Percentiles rank a stretch among this genome's conserved stretches.
Evolutionary conservation across 2,888 invertebrate genomes (phyloP).

Genomic region (Polietes domitor): DNA sequence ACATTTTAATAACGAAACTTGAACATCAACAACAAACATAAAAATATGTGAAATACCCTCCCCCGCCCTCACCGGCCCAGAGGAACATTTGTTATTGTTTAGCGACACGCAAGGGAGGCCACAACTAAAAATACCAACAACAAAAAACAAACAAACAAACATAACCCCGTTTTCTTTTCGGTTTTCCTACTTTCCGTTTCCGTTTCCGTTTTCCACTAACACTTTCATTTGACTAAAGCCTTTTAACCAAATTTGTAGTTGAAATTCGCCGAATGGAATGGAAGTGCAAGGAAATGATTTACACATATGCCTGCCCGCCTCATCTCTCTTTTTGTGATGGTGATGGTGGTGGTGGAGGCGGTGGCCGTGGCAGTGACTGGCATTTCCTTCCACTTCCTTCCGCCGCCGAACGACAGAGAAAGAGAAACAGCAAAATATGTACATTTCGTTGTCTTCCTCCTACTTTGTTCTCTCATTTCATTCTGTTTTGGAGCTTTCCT

Average conservation of each 20-base stretch:
- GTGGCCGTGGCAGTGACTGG: too few relatives aligned
- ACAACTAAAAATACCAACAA: slow-evolving; percentile 12
- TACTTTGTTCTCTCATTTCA: background rate
- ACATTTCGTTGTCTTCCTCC: background rate
- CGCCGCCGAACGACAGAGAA: background rate
- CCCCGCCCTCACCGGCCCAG: background rate
- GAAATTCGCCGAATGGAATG: background rate
- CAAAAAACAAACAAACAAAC: slow-evolving; percentile 6
- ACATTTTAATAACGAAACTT: slow-evolving; percentile 59
- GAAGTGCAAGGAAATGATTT: slow-evolving; percentile 17
- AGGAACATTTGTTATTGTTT: slow-evolving; percentile 5
- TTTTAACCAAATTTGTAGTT: slow-evolving; percentile 16
- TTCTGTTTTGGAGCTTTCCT: slow-evolving; percentile 6
- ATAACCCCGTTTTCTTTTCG: slow-evolving; percentile 46
- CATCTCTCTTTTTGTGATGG: background rate
- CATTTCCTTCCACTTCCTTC: slow-evolving; percentile 18
- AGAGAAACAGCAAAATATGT: background rate
- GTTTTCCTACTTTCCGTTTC: slow-evolving; percentile 25
- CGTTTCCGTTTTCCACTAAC: slow-evolving; percentile 29
- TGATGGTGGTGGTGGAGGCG: too few relatives aligned
- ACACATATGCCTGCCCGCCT: background rate
- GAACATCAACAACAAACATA: slow-evolving; percentile 5
- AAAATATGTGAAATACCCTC: background rate
- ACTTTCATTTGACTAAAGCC: slow-evolving; percentile 12
- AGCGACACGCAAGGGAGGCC: slow-evolving; percentile 37